Base-by-base conservation (phyloP, 1,140 invertebrate species). In the Sycobia sp. region DNA sequence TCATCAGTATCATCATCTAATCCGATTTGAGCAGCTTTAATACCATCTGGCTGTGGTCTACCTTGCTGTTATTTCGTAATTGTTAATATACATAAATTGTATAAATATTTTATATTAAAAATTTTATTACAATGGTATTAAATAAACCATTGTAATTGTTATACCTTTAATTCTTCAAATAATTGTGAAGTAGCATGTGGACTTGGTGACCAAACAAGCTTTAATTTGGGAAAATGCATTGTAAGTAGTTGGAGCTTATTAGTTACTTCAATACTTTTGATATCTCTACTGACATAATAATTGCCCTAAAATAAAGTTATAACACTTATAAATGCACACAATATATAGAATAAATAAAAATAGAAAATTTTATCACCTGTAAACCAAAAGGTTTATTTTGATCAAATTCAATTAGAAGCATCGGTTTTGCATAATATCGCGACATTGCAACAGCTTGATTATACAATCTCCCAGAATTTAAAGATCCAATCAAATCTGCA, bases 341-440 rank as follows among this genome's bases (percentile, higher is more conserved):
- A 61, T 13, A 50, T 25, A 27, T 16, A 27, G 23, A n/a, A 8
- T 50, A 20, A 34, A 27, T 16, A 41, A 27, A 41, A 39, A 1
- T 23, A 14, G 27, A 9, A 16, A 14, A 18, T 22, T 25, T 7
- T 16, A 53, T 44, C 47, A 92, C 93, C 85, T 95, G 93, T 62
- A 96, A 83, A 72, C 87, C 88, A 74, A 97, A 97, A 14, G 94
- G 90, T 80, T 94, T 95, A 71, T 93, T 94, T 74, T 94, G 90
- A 84, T 97, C 95, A 83, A 98, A 98, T 82, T 98, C 96, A 60
- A 99, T 97, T 0, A 99, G 85, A n/a, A 99, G 82, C 75, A 98
- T 91, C 0, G 95, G 92, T 71, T 91, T 91, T 20, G 87, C 85
- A 77, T 97, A 97, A 79, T 92, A 87, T 13, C 95, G 84, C 57